These are phyloP conservation scores for Nyctereutes procyonoides DNA, from an alignment of 2,113 vertebrate species.

Conservation along the genomic window DNA sequence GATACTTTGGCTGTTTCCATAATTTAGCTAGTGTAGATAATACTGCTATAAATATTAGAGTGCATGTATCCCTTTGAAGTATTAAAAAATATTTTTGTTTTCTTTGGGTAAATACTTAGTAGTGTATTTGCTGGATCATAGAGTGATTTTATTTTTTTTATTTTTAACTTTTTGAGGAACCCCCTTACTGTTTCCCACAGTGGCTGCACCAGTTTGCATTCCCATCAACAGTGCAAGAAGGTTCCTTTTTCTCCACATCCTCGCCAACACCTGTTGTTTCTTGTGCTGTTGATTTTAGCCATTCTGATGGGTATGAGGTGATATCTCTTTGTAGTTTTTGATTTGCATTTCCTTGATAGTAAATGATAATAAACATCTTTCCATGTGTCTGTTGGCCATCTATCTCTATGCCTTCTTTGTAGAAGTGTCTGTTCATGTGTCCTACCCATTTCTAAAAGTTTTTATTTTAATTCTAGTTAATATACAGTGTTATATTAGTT, in stretches of 20 bases:
- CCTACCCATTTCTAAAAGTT: background rate
- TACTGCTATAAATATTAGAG: background rate
- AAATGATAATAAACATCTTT: background rate
- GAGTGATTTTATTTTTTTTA: background rate
- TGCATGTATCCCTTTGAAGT: background rate
- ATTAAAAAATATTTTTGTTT: background rate
- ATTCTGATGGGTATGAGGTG: background rate
- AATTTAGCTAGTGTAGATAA: background rate
- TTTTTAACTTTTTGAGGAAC: background rate
- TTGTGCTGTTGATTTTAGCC: background rate
- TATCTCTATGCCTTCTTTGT: background rate
- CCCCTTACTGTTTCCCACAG: background rate
- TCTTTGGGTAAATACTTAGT: background rate
- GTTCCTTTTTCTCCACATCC: background rate
- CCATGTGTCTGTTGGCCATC: background rate
- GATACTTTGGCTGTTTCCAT: background rate
- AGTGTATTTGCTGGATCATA: background rate
- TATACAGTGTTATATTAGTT: background rate
- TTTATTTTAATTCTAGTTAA: background rate
- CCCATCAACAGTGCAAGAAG: background rate
- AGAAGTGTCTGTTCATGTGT: background rate
- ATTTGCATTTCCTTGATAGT: background rate
- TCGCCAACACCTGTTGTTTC: background rate
- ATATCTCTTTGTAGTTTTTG: background rate
- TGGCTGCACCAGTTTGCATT: background rate